Conservation (phyloP, 2,797 vertebrate genomes). For the Erithacus rubecula region DNA sequence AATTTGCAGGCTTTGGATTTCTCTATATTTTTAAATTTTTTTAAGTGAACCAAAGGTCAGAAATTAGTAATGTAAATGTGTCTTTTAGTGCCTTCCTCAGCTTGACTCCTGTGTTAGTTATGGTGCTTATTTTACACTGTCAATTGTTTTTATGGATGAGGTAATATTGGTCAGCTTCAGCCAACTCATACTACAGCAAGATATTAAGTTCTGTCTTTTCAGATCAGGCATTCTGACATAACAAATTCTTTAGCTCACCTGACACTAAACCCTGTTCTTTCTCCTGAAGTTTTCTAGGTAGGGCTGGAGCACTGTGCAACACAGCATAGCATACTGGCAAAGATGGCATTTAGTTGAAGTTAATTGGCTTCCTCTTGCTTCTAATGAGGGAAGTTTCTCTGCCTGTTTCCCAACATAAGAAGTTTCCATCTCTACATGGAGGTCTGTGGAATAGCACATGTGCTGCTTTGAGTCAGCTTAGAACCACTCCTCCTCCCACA, state of each 20-base stretch:
- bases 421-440: background rate
- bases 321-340: background rate
- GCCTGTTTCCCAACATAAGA: background rate
- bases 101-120: background rate
- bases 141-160: background rate
- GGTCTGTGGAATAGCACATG: background rate
- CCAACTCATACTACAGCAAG: background rate
- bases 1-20: background rate
- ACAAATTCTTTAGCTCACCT: background rate
- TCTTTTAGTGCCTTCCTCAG: background rate
- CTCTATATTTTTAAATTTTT: background rate
- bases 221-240: background rate
- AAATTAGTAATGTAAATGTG: background rate
- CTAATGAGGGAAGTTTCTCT: background rate
- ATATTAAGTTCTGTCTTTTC: background rate
- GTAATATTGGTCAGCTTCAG: background rate
- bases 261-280: background rate
- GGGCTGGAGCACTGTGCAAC: background rate
- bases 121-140: background rate
- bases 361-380: background rate
- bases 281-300: background rate
- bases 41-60: background rate
- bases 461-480: background rate
- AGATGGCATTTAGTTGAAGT: background rate
- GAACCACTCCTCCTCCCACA: background rate